Evolutionary conservation across 2,113 vertebrate genomes (phyloP).

Genomic region (Morone chrysops): DNA sequence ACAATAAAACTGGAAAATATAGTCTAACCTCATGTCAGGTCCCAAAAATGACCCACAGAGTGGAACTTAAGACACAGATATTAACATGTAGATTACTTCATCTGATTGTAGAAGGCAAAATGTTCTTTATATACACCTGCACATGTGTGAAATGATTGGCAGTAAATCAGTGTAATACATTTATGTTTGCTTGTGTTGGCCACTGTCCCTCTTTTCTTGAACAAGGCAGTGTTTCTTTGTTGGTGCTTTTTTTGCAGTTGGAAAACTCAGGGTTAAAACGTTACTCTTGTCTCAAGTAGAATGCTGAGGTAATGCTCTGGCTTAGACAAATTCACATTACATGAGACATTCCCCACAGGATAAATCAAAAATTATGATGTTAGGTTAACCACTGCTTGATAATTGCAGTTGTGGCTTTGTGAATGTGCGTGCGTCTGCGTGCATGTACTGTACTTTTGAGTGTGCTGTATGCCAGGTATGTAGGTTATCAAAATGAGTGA

Average conservation of each 20-base stretch:
- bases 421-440: constrained; percentile 14
- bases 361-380: constrained; percentile 75
- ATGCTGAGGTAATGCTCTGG: constrained; percentile 78
- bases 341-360: constrained; percentile 72
- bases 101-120: constrained; percentile 71
- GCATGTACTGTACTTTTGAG: constrained; percentile 27
- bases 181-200: constrained; percentile 83
- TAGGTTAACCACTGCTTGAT: constrained; percentile 66
- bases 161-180: constrained; percentile 79
- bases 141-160: constrained; percentile 81
- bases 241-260: constrained; percentile 52
- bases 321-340: constrained; percentile 71
- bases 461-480: constrained; percentile 37
- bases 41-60: constrained; percentile 68
- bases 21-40: constrained; percentile 61
- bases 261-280: constrained; percentile 76
- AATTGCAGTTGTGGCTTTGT: constrained; percentile 65
- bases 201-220: constrained; percentile 69
- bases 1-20: constrained; percentile 78
- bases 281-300: constrained; percentile 80
- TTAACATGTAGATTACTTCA: constrained; percentile 75
- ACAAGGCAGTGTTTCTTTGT: constrained; percentile 80
- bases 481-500: constrained; percentile 65
- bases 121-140: constrained; percentile 79
- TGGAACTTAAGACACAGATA: constrained; percentile 66